phyloP scores from a whole-genome alignment of 2,888 invertebrate species.

The Eupithecia inturbata region DNA sequence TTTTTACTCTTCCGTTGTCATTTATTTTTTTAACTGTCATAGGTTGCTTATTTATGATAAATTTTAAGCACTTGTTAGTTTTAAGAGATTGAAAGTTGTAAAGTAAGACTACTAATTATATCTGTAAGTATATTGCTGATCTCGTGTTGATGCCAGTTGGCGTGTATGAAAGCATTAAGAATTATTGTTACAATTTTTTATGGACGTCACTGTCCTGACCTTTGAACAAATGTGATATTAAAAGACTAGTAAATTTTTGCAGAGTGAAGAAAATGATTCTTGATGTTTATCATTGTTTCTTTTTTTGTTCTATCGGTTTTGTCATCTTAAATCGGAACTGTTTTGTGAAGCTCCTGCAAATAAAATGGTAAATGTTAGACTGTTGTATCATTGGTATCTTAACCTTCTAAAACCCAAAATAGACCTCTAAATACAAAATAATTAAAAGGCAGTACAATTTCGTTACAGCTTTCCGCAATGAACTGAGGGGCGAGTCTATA shows the following conservation, averaged over 20 bases:
- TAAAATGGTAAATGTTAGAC: constrained; percentile 59
- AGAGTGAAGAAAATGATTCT: constrained; percentile 79
- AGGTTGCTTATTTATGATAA: constrained; percentile 77
- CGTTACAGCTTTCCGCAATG: too few relatives aligned
- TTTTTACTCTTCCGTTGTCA: constrained; percentile 63
- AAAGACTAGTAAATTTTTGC: constrained; percentile 80
- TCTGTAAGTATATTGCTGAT: constrained; percentile 78
- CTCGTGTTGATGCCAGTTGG: constrained; percentile 79
- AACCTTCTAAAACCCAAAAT: not conserved
- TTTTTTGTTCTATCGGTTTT: constrained; percentile 68
- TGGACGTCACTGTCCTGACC: constrained; percentile 81
- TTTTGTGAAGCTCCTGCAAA: constrained; percentile 82
- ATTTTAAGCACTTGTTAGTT: constrained; percentile 65
- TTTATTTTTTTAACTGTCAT: constrained; percentile 66
- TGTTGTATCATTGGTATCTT: constrained; percentile 43
- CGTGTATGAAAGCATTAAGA: constrained; percentile 82
- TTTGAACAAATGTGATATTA: constrained; percentile 83
- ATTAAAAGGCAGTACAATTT: too few relatives aligned
- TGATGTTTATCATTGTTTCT: constrained; percentile 79
- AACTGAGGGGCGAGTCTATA: too few relatives aligned
- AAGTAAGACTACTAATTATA: constrained; percentile 73
- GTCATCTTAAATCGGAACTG: constrained; percentile 79
- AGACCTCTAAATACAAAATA: not conserved
- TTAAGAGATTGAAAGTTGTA: constrained; percentile 75
- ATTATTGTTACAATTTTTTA: constrained; percentile 81